phyloP scores from a whole-genome alignment of 1,140 invertebrate species.

The Oryzaephilus surinamensis region DNA sequence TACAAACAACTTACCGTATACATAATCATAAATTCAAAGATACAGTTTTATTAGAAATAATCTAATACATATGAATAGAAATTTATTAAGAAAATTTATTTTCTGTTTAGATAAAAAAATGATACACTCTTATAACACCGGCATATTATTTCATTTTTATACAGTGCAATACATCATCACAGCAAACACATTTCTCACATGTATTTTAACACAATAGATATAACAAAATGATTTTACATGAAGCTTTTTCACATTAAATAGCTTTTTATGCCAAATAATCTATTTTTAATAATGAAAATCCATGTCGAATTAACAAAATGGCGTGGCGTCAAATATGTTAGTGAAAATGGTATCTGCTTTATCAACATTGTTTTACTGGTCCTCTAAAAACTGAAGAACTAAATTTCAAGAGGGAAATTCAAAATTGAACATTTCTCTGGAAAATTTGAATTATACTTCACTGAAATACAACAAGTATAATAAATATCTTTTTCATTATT shows the following conservation, averaged over 20 bases:
- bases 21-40: slow-evolving; percentile 36
- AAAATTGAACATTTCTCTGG: too few relatives aligned
- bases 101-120: too few relatives aligned
- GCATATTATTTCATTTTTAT: slow-evolving; percentile 3
- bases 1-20: slow-evolving; percentile 38
- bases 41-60: slow-evolving; percentile 3
- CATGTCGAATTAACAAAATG: slow-evolving; percentile 17
- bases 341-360: slow-evolving; percentile 5
- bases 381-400: too few relatives aligned
- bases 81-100: too few relatives aligned
- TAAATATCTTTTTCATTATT: background rate
- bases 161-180: background rate
- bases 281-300: slow-evolving; percentile 9
- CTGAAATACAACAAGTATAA: background rate
- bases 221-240: slow-evolving; percentile 4
- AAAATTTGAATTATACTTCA: background rate
- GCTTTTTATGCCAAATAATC: background rate
- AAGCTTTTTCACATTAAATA: slow-evolving; percentile 3
- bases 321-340: slow-evolving; percentile 16
- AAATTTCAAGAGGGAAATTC: too few relatives aligned
- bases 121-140: too few relatives aligned
- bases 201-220: slow-evolving; percentile 4
- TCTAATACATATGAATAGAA: slow-evolving; percentile 7
- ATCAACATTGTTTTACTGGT: slow-evolving; percentile 3
- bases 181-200: slow-evolving; percentile 3